Base-by-base conservation (phyloP, 2,797 vertebrate species). In the Mycteria americana region DNA sequence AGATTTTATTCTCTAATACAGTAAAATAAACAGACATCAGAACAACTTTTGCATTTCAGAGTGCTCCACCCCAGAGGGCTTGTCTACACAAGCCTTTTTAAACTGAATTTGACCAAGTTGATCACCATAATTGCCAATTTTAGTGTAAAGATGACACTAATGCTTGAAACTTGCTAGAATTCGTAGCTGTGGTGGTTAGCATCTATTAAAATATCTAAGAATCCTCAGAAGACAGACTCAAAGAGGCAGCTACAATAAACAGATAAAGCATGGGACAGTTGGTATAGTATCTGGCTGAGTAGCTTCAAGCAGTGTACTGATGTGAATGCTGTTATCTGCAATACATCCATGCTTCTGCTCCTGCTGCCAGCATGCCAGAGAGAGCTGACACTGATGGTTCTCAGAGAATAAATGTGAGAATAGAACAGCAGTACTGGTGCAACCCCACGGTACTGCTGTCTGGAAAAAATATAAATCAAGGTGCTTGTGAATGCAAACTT, bases 11-110 rank as follows among this genome's bases (percentile, higher is more conserved):
- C 59, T 84, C 43, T 90, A 91, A 93, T 95, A 93, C 79, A 84
- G 76, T 86, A 93, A 93, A 92, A 96, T 94, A 95, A 97, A 96
- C 72, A 94, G 93, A 93, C 76, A 91, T 88, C 69, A 91, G 91
- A 96, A 96, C 18, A 92, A 93, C 82, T 92, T 96, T 24, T 78
- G 91, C 91, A 92, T 92, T 93, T 93, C 56, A 69, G 74, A 91
- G 60, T 41, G 73, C 79, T 94, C 87, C 82, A 75, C 85, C 76
- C 89, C 62, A 84, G 54, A 85, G 82, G 75, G 89, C 73, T 81
- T 86, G 92, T 78, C 93, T 85, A 48, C 50, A 91, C 69, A 53
- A 85, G 92, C 18, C 76, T 91, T 93, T 93, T 86, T 23, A 89
- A 94, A 92, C 31, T 35, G 59, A 83, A 84, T 90, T 86, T 73